A percentile compares a stretch with the other conserved stretches of the same genome.
Conservation (phyloP, 2,888 invertebrate species). For the Eupelmus urozonus region DNA sequence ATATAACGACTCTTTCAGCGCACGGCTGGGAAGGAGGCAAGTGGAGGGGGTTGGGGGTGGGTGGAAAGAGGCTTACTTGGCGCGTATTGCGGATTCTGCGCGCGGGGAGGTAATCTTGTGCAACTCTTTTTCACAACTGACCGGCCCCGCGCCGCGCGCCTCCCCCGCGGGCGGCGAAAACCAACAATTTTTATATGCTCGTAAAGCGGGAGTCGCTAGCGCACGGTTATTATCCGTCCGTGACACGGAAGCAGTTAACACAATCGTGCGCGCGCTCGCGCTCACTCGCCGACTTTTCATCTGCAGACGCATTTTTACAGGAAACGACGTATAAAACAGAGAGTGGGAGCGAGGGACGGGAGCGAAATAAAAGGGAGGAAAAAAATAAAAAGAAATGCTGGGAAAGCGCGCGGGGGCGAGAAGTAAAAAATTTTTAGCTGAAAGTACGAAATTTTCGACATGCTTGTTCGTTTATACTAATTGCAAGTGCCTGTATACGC, state of each 20-base stretch:
- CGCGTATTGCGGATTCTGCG: slow-evolving; percentile 42
- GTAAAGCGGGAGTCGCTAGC: slow-evolving; percentile 54
- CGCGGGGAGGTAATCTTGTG: slow-evolving; percentile 54
- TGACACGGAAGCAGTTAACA: slow-evolving; percentile 57
- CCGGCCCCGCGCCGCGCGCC: slow-evolving; percentile 18
- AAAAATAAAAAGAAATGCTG: slow-evolving; percentile 6
- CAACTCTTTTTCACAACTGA: slow-evolving; percentile 60
- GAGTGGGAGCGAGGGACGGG: background rate
- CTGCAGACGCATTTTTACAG: slow-evolving; percentile 48
- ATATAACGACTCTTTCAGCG: slow-evolving; percentile 16
- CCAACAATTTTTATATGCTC: slow-evolving; percentile 65
- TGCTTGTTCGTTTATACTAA: slow-evolving; percentile 24
- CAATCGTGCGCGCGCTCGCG: slow-evolving; percentile 21
- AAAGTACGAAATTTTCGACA: slow-evolving; percentile 32
- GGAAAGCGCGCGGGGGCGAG: background rate
- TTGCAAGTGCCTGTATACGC: slow-evolving; percentile 15
- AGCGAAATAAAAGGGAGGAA: background rate
- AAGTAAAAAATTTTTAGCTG: slow-evolving; percentile 26
- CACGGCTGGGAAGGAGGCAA: background rate
- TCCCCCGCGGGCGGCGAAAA: slow-evolving; percentile 35
- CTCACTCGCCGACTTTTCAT: slow-evolving; percentile 43
- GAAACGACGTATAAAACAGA: slow-evolving; percentile 19
- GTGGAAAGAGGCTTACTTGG: slow-evolving; percentile 14
- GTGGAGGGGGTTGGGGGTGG: no score
- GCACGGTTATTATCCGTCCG: slow-evolving; percentile 58